Percentiles rank a stretch among this genome's conserved stretches.
These are phyloP conservation scores for Cydia strobilella DNA, from an alignment of 1,140 invertebrate genomes.

Conservation along the genomic window DNA sequence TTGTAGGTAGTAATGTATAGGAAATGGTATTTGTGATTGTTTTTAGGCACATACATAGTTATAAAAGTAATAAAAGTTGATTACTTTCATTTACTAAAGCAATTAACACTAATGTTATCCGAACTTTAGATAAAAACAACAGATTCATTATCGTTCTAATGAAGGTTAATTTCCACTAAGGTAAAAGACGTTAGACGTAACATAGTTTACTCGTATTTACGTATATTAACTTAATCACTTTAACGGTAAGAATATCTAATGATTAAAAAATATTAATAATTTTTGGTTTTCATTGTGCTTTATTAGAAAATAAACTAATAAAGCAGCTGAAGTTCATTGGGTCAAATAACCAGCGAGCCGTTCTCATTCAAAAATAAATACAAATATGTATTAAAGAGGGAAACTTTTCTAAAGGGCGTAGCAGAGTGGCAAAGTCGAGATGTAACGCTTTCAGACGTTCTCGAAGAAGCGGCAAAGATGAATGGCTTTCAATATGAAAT, in stretches of 20 bases:
- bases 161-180: slow-evolving; percentile 36
- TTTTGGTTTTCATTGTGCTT: too few species aligned
- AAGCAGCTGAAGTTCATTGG: too few species aligned
- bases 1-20: not conserved
- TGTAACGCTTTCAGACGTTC: slow-evolving; percentile 72
- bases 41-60: not conserved
- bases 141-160: slow-evolving; percentile 45
- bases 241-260: too few species aligned
- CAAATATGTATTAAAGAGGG: slow-evolving; percentile 43
- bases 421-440: slow-evolving; percentile 68
- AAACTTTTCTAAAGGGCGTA: slow-evolving; percentile 66
- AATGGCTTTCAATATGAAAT: slow-evolving; percentile 83
- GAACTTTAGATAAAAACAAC: slow-evolving; percentile 50
- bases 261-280: too few species aligned
- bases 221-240: not conserved
- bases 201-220: slow-evolving; percentile 5
- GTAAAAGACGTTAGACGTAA: not conserved
- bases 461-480: slow-evolving; percentile 75
- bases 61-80: slow-evolving; percentile 21
- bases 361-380: not conserved
- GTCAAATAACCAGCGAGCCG: too few species aligned
- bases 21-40: not conserved
- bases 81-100: slow-evolving; percentile 41
- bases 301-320: too few species aligned
- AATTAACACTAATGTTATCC: slow-evolving; percentile 51